Base-by-base conservation (phyloP, 2,888 invertebrate genomes). In the Morpho deidamia region DNA sequence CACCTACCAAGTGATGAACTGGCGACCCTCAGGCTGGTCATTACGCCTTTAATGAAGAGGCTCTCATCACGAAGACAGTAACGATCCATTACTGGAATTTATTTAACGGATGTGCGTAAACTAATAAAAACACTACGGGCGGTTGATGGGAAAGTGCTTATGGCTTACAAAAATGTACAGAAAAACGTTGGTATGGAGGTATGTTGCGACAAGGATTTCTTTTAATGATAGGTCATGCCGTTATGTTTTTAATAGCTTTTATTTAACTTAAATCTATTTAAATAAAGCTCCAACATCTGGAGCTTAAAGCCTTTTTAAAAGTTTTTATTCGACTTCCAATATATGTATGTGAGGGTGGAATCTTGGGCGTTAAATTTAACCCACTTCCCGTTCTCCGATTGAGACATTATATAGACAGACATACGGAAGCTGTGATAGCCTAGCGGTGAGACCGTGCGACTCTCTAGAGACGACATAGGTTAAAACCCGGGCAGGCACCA, bases 71-170 rank as follows among this genome's bases (percentile, higher is more conserved):
- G 11, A 32, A 48, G 54, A 50, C 49, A 39, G 44, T 50, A 56
- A 56, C 46, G 56, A 53, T 11, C 50, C 42, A 53, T 60, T 53
- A 57, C 43, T 52, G 49, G 53, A 59, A 59, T 59, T 57, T 57
- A 59, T 61, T 45, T 53, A 55, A 55, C 57, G 61, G 61, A 61
- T 59, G 54, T 56, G 12, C 55, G 49, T 49, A 39, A 49, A 51
- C 56, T 53, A 49, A 55, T 59, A 61, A 59, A 61, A 61, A 54
- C 49, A 41, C 45, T 32, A 39, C 55, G 47, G 47, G 55, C 47
- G 52, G 44, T 52, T 53, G 47, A 53, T 55, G 50, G 34, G 49
- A 50, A 43, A 44, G 51, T 34, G 44, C 54, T 37, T 46, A 11
- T 33, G 11, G 11, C 11, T 47, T 49, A 53, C 43, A 39, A 11